Conservation (phyloP, 2,888 invertebrate species). For the Amblyjoppa proteus region DNA sequence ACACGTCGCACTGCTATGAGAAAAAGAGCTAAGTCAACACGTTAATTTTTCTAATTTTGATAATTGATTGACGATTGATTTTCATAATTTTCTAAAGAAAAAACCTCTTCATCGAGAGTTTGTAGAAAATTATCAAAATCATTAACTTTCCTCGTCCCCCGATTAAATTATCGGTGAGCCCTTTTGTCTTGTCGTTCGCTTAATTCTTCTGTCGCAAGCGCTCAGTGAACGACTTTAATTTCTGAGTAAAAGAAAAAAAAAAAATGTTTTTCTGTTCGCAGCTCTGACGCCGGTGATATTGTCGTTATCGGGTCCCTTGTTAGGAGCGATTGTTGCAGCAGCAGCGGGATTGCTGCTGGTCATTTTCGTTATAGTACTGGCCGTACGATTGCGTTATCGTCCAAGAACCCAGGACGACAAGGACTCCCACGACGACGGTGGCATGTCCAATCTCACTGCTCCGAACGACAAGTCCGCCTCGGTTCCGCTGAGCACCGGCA, state of each 20-base stretch:
- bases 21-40: too few species aligned
- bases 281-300: constrained; percentile 82
- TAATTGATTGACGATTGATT: too few species aligned
- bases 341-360: constrained; percentile 82
- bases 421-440: constrained; percentile 73
- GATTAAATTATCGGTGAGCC: neutral
- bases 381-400: constrained; percentile 80
- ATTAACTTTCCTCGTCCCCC: neutral
- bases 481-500: constrained; percentile 80
- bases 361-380: constrained; percentile 82
- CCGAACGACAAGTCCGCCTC: constrained; percentile 81
- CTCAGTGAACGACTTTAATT: constrained; percentile 20
- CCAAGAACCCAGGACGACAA: constrained; percentile 81
- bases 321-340: constrained; percentile 83
- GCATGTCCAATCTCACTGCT: constrained; percentile 66
- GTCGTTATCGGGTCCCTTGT: constrained; percentile 82
- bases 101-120: too few species aligned
- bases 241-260: constrained; percentile 32
- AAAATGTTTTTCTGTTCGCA: constrained; percentile 68
- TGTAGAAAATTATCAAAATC: constrained; percentile 3
- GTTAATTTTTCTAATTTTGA: too few species aligned
- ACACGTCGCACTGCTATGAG: neutral
- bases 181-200: constrained; percentile 10
- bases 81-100: too few species aligned
- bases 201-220: neutral